Percentiles rank a stretch among this genome's conserved stretches.
Conservation (phyloP, 30 jellyfish, hydroid and myxozoan genomes). For the Hydractinia echinata region DNA sequence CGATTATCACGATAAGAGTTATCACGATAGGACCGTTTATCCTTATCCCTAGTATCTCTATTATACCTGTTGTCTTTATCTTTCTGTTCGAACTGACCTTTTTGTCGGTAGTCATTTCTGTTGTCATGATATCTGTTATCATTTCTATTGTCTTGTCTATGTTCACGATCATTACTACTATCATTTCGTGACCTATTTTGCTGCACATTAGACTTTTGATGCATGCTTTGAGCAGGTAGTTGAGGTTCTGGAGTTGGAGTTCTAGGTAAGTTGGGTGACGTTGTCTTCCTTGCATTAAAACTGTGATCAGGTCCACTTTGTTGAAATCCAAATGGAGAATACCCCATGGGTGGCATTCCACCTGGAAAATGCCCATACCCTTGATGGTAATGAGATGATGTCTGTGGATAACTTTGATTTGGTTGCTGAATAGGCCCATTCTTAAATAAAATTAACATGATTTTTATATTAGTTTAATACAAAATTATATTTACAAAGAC, state of each 20-base stretch:
- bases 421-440: slow-evolving; percentile 76
- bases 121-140: neutral
- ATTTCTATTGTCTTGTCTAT: neutral
- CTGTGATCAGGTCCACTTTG: slow-evolving; percentile 5
- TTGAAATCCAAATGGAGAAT: slow-evolving; percentile 47
- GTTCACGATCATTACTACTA: slow-evolving; percentile 30
- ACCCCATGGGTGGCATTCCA: slow-evolving; percentile 79
- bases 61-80: neutral
- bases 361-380: slow-evolving; percentile 70
- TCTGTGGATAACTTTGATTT: slow-evolving; percentile 48
- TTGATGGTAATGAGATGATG: slow-evolving; percentile 62
- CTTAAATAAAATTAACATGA: slow-evolving; percentile 25
- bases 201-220: slow-evolving; percentile 26
- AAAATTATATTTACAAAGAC: neutral
- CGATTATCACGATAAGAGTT: neutral
- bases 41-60: slow-evolving; percentile 19
- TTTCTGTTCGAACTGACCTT: neutral
- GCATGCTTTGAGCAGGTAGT: neutral
- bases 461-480: neutral
- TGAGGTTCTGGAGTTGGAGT: slow-evolving; percentile 36
- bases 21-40: slow-evolving; percentile 2
- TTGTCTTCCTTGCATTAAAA: neutral
- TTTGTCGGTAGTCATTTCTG: neutral
- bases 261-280: slow-evolving; percentile 36
- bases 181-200: slow-evolving; percentile 57